A percentile compares a stretch with the other conserved stretches of the same genome.
Conservation (phyloP, 2,113 vertebrate genomes). For the Chloropsis hardwickii region DNA sequence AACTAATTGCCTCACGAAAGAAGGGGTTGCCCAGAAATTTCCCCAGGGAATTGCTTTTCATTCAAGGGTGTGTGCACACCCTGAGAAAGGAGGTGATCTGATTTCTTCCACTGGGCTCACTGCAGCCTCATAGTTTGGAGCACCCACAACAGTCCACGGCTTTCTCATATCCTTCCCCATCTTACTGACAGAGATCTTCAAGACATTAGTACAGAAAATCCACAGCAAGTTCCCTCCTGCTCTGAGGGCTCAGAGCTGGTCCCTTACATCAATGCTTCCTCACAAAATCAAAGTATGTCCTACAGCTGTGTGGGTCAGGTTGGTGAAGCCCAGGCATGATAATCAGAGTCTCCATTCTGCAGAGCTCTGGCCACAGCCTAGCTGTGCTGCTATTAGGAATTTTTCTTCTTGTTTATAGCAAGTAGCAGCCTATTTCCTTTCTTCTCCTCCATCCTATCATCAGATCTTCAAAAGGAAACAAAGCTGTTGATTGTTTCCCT, state of each 20-base stretch:
- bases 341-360: not conserved
- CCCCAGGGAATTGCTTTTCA: not conserved
- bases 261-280: not conserved
- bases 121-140: not conserved
- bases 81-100: not conserved
- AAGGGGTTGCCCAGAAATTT: not conserved
- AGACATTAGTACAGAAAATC: not conserved
- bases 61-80: not conserved
- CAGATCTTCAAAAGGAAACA: not conserved
- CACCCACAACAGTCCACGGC: not conserved
- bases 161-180: not conserved
- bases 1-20: not conserved
- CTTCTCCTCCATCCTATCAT: not conserved
- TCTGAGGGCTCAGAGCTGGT: not conserved
- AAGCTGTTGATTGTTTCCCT: not conserved
- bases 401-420: conserved; percentile 31
- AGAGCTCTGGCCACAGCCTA: not conserved
- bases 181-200: not conserved
- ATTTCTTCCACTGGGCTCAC: not conserved
- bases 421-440: not conserved
- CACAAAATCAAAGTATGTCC: not conserved
- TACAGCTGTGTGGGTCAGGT: not conserved
- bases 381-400: conserved; percentile 37
- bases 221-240: not conserved
- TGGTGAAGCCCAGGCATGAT: not conserved